Evolutionary conservation across 2,888 invertebrate species (phyloP).

Genomic region (Chrysomela aeneicollis): DNA sequence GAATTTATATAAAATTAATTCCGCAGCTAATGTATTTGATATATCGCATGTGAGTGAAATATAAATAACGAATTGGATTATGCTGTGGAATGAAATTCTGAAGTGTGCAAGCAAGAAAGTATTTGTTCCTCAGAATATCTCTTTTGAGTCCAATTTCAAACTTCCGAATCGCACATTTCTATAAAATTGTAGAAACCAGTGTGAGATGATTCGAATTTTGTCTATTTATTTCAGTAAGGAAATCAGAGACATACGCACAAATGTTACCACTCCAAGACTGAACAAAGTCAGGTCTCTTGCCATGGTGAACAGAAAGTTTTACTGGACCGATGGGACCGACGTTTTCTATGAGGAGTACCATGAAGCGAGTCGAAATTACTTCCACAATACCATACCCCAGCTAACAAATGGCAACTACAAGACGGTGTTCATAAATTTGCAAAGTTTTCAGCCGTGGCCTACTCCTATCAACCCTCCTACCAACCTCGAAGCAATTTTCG

Average conservation of each 20-base stretch:
- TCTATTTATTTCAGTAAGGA: slow-evolving; percentile 66
- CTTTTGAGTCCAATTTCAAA: no score
- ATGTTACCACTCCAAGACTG: slow-evolving; percentile 79
- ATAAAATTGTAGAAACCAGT: no score
- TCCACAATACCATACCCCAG: slow-evolving; percentile 77
- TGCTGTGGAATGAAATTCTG: no score
- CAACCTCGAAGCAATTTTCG: slow-evolving; percentile 82
- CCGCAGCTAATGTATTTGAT: no score
- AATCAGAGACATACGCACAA: slow-evolving; percentile 74
- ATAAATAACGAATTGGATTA: no score
- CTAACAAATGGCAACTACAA: slow-evolving; percentile 56
- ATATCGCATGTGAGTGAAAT: no score
- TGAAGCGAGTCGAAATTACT: slow-evolving; percentile 68
- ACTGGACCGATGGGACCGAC: slow-evolving; percentile 84
- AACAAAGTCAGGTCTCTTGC: slow-evolving; percentile 78
- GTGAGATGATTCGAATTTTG: neutral
- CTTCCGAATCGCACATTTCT: no score
- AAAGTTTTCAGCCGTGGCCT: slow-evolving; percentile 80
- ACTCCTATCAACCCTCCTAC: slow-evolving; percentile 82
- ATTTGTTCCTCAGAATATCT: no score
- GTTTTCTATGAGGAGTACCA: slow-evolving; percentile 84
- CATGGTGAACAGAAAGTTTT: slow-evolving; percentile 79
- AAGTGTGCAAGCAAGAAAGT: no score
- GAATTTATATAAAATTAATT: no score
- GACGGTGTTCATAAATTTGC: slow-evolving; percentile 66